Base-by-base conservation (phyloP, 2,113 vertebrate genomes). In the Forbesichthys papilliferus region DNA sequence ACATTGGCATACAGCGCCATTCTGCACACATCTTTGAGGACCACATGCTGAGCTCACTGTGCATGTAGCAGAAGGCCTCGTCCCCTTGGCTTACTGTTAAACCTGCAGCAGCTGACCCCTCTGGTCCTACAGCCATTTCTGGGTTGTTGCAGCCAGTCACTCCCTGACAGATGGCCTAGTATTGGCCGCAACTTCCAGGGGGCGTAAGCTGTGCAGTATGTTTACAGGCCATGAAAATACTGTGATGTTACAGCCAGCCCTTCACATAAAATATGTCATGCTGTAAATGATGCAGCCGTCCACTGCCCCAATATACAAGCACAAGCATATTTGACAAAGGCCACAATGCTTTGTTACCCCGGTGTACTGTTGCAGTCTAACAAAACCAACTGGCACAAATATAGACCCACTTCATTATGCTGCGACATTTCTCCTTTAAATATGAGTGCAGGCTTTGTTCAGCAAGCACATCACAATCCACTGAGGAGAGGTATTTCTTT, bases 131-230 rank as follows among this genome's bases (percentile, higher is more conserved):
- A 54, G 58, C 62, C 72, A 2, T 69, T 78, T 73, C 77, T 74
- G 68, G 71, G 33, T 56, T 62, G 69, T 59, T 36, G 57, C 55
- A 11, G 51, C 75, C 68, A 64, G 1, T 67, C 66, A 60, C 78
- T 85, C 86, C 76, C 81, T 74, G 81, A 77, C 76, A 86, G 86
- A 88, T 85, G 86, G 84, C 61, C 67, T 71, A 33, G 60, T 61
- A 63, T 64, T 54, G 12, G 27, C 54, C 53, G 68, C 70, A 27
- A 71, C 70, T 64, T 82, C 69, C 81, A 51, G 36, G 36, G 36
- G 36, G 36, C 36, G 7, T 42, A 42, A 42, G 33, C 20, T 72
- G 64, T 57, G 42, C 46, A 9, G 49, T 20, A 20, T 27, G 16
- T 56, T 18, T 16, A 11, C 36, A 42, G 36, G 36, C 36, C 7